Base-by-base conservation (phyloP, 1,140 invertebrate species). In the Pachypeltis micranthus region DNA sequence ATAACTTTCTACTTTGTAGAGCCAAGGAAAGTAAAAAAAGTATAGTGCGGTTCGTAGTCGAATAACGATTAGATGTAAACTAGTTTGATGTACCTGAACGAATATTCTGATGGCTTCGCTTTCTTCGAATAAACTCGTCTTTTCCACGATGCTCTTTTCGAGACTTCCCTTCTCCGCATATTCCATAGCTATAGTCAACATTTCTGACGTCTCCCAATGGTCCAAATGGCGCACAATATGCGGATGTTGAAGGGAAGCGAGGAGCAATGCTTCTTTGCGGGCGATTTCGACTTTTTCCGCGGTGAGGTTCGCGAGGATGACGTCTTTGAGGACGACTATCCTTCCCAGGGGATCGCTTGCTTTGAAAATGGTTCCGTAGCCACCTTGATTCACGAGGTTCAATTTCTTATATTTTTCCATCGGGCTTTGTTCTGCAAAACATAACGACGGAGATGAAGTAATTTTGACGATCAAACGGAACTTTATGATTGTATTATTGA, bases 41-140 rank as follows among this genome's bases (percentile, higher is more conserved):
- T n/a, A n/a, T n/a, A n/a, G n/a, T n/a, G n/a, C n/a, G n/a, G n/a
- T n/a, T n/a, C n/a, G n/a, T n/a, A n/a, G n/a, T n/a, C n/a, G n/a
- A n/a, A n/a, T n/a, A n/a, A n/a, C n/a, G n/a, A n/a, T n/a, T n/a
- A n/a, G n/a, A n/a, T n/a, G n/a, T n/a, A n/a, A n/a, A n/a, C n/a
- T n/a, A n/a, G n/a, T n/a, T n/a, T n/a, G n/a, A n/a, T n/a, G n/a
- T 51, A 51, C 47, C 47, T 51, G 7, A 51, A 51, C 47, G 21
- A 51, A 51, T 10, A 51, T 51, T 4, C 4, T 10, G 21, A 51
- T 10, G 4, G 47, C 47, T 51, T 51, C 47, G 47, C 3, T 4
- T 51, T 51, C 47, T 21, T 51, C 47, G 21, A 14, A 51, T 4
- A 10, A 21, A 4, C 21, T 21, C 10, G 12, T 21, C 19, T 21